These are phyloP conservation scores for Thymelicus lineola DNA, from an alignment of 2,888 invertebrate genomes.

Conservation along the genomic window DNA sequence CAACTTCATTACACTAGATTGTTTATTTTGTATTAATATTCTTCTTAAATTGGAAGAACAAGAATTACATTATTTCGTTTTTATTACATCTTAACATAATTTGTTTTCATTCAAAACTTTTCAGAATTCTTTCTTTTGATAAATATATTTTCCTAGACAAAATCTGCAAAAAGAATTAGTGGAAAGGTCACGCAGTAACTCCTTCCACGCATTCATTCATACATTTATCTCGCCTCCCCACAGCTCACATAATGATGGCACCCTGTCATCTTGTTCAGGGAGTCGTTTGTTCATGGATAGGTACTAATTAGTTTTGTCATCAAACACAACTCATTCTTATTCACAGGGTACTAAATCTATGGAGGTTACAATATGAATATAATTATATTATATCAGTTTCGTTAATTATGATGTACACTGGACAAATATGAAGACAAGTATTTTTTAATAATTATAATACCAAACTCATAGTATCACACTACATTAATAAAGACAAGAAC, in stretches of 20 bases:
- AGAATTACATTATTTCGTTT: no score
- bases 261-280: constrained; percentile 26
- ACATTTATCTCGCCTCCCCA: constrained; percentile 14
- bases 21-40: no score
- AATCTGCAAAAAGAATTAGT: neutral
- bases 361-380: constrained; percentile 13
- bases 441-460: no score
- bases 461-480: no score
- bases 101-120: neutral
- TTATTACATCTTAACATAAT: no score
- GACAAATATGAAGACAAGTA: no score
- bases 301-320: constrained; percentile 53
- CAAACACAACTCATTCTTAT: constrained; percentile 46
- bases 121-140: neutral
- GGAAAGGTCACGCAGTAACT: constrained; percentile 3
- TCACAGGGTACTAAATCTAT: constrained; percentile 33
- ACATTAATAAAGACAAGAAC: no score
- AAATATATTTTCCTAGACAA: neutral
- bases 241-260: constrained; percentile 18
- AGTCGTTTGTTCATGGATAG: constrained; percentile 45
- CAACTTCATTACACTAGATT: no score
- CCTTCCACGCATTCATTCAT: constrained; percentile 15
- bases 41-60: no score
- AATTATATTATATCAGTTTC: neutral
- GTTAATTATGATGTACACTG: no score